Evolutionary conservation across 2,888 invertebrate genomes (phyloP).

Genomic region (Mechanitis messenoides): DNA sequence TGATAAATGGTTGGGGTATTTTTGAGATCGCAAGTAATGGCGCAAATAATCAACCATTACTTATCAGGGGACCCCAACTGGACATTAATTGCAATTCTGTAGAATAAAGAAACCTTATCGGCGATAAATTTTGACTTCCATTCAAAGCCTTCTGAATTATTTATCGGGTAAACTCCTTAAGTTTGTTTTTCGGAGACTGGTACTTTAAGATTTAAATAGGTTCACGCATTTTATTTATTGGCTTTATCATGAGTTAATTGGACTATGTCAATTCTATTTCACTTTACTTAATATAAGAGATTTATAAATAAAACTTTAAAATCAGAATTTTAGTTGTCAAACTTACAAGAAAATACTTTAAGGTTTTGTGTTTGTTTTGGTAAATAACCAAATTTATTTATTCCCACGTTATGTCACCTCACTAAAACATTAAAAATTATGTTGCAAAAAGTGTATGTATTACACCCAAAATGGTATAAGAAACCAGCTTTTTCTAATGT

Average conservation of each 20-base stretch:
- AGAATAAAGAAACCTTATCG: conserved; percentile 47
- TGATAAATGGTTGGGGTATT: conserved; percentile 5
- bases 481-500: conserved; percentile 16
- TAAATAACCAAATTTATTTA: neutral
- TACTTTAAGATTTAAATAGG: conserved; percentile 30
- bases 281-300: neutral
- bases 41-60: conserved; percentile 10
- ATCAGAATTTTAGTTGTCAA: too few relatives aligned
- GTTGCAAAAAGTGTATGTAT: conserved; percentile 12
- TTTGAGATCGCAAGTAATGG: conserved; percentile 8
- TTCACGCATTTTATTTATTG: conserved; percentile 13
- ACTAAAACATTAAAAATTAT: neutral
- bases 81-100: conserved; percentile 41
- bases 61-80: conserved; percentile 31
- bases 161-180: conserved; percentile 51
- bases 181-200: conserved; percentile 39
- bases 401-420: conserved; percentile 4
- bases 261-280: neutral
- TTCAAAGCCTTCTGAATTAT: conserved; percentile 55
- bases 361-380: too few relatives aligned
- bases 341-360: too few relatives aligned
- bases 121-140: conserved; percentile 50
- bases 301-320: too few relatives aligned
- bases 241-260: conserved; percentile 13
- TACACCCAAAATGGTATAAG: conserved; percentile 16